Conservation (phyloP, 2,888 invertebrate genomes). For the Plebejus melissa region DNA sequence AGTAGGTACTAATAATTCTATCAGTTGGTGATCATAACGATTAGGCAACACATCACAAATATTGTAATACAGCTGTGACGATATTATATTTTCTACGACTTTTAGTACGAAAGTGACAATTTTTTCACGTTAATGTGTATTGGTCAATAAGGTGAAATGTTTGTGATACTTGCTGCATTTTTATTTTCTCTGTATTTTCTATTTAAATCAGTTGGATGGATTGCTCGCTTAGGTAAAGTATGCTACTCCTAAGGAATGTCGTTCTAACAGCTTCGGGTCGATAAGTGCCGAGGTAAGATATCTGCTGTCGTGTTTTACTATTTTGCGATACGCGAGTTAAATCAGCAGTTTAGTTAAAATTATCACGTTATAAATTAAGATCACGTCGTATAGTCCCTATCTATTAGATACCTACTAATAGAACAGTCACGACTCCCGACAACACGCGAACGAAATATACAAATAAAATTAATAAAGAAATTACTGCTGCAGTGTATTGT, state of each 20-base stretch:
- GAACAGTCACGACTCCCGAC: no score
- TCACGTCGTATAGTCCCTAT: neutral
- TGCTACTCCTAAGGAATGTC: neutral
- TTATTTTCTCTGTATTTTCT: neutral
- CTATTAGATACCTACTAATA: no score
- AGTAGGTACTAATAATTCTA: neutral
- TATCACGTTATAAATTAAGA: neutral
- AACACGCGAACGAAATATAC: neutral
- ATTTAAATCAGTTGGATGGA: neutral
- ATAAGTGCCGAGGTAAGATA: neutral
- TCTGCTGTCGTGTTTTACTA: neutral
- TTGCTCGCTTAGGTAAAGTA: neutral
- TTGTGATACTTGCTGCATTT: neutral
- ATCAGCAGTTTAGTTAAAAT: neutral
- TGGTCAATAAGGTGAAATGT: neutral
- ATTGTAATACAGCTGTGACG: no score
- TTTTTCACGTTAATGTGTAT: neutral
- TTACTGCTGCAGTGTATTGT: neutral
- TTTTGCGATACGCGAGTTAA: constrained; percentile 6
- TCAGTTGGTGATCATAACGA: neutral
- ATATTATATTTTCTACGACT: neutral
- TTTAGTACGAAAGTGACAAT: neutral
- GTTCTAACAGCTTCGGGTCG: neutral
- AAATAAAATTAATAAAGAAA: neutral
- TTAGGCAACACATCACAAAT: no score